Base-by-base conservation (phyloP, 2,113 vertebrate genomes). In the Trematocara variabile region DNA sequence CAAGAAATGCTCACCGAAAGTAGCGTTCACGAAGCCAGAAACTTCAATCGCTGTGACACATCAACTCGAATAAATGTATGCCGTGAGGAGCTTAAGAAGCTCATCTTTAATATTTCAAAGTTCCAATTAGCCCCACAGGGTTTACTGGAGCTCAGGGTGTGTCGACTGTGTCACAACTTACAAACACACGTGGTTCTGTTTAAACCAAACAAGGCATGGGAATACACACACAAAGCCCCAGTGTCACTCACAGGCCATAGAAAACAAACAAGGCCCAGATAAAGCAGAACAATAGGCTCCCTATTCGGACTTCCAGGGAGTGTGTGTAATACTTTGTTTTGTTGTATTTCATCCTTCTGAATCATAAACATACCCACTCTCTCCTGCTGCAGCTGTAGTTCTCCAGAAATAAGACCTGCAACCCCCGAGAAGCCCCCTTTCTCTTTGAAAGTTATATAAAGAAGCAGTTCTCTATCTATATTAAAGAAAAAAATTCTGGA, bases 261-360 rank as follows among this genome's bases (percentile, higher is more conserved):
- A 94, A 91, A 94, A 95, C 94, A 94, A 93, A 94, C 89, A 92
- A 87, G 84, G 83, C 86, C 94, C 93, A 95, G 94, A 95, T 94
- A 94, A 87, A 25, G 11, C n/a, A n/a, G 94, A 95, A 96, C 95
- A 96, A 96, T 95, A 85, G 92, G 77, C 83, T 92, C 91, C 92
- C 91, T 94, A 91, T 95, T 91, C 90, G 13, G 82, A 90, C 88
- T 92, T 94, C 92, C 91, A 91, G 85, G 60, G 86, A 93, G 87
- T 83, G 88, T 85, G 92, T 86, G 93, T 89, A 86, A 92, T 89
- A 83, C 87, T 88, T 81, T 80, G 79, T 90, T 92, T 89, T 86
- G 89, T 86, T 92, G 92, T 83, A 88, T 90, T 92, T 94, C 77
- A 93, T 92, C 86, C 89, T 81, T 75, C 81, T 88, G 86, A 91